Conservation (phyloP, 2,888 invertebrate genomes). For the Anarsia innoxiella region DNA sequence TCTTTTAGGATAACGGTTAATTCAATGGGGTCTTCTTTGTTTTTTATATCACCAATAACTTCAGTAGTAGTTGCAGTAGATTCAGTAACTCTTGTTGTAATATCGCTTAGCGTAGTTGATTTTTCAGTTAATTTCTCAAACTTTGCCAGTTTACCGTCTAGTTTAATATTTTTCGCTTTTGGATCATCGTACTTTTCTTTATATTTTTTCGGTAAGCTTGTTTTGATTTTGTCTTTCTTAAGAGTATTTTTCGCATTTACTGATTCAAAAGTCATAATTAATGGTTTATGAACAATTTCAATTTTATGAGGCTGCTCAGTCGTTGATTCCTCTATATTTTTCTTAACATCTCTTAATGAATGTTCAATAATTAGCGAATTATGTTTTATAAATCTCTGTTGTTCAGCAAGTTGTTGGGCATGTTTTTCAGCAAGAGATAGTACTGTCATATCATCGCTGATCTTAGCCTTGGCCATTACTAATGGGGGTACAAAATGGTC, state of each 20-base stretch:
- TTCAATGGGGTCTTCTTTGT: constrained; percentile 45
- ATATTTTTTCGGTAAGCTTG: constrained; percentile 52
- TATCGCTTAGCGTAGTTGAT: constrained; percentile 19
- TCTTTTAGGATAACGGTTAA: constrained; percentile 57
- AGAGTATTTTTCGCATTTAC: constrained; percentile 24
- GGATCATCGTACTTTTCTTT: constrained; percentile 40
- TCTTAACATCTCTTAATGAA: too few relatives aligned
- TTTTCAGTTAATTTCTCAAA: constrained; percentile 25
- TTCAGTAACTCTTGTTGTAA: constrained; percentile 17
- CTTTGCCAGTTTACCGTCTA: constrained; percentile 26
- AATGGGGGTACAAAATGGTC: constrained; percentile 70
- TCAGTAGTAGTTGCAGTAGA: constrained; percentile 18
- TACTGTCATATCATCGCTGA: constrained; percentile 68
- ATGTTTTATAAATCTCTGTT: constrained; percentile 35
- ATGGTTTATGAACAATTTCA: constrained; percentile 21
- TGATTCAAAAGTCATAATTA: constrained; percentile 21
- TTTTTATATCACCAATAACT: constrained; percentile 18
- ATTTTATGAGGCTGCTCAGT: constrained; percentile 23
- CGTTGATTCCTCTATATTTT: constrained; percentile 20
- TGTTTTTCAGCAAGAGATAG: constrained; percentile 66
- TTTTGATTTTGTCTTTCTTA: constrained; percentile 41
- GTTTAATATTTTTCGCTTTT: constrained; percentile 37
- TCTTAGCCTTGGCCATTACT: constrained; percentile 69
- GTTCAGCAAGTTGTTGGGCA: constrained; percentile 58
- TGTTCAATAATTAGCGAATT: constrained; percentile 21